These are phyloP conservation scores for Pollicipes pollicipes DNA, from an alignment of 1,140 invertebrate species.

Conservation along the genomic window DNA sequence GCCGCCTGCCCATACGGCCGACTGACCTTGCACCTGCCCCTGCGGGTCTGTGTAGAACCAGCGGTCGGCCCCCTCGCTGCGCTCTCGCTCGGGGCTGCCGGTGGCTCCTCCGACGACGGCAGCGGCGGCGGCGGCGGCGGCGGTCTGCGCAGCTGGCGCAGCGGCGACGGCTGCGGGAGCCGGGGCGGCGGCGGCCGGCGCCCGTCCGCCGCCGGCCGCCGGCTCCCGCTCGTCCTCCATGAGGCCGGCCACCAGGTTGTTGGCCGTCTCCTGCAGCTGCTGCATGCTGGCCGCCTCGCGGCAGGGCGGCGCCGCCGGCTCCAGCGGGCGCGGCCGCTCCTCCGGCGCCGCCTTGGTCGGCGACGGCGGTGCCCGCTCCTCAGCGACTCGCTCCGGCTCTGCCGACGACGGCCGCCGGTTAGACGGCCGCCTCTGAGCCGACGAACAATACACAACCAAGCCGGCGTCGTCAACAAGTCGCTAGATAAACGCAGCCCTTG, in stretches of 20 bases:
- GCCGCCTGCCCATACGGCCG: too few relatives aligned
- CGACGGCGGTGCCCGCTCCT: slow-evolving; percentile 8
- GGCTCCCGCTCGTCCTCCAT: slow-evolving; percentile 42
- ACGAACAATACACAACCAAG: too few relatives aligned
- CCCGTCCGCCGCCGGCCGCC: slow-evolving; percentile 7
- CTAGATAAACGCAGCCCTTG: too few relatives aligned
- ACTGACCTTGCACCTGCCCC: slow-evolving; percentile 27
- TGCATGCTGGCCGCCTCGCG: slow-evolving; percentile 24
- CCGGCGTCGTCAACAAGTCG: too few relatives aligned
- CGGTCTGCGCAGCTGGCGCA: slow-evolving; percentile 6
- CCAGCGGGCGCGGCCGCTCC: slow-evolving; percentile 10
- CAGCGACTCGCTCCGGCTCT: slow-evolving; percentile 10
- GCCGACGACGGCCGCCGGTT: slow-evolving; percentile 10
- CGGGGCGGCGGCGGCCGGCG: slow-evolving; percentile 18
- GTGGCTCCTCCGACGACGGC: slow-evolving; percentile 21
- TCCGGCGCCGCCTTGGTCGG: slow-evolving; percentile 5
- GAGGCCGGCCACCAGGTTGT: slow-evolving; percentile 52
- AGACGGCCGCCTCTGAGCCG: too few relatives aligned
- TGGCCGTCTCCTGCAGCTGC: slow-evolving; percentile 45
- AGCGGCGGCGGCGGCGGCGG: slow-evolving; percentile 32
- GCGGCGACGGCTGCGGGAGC: slow-evolving; percentile 34
- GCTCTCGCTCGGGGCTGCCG: slow-evolving; percentile 7
- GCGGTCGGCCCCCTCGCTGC: slow-evolving; percentile 21
- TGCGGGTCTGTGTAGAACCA: slow-evolving; percentile 22
- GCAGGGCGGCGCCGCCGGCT: slow-evolving; percentile 13